Evolutionary conservation across 2,888 invertebrate genomes (phyloP).

Genomic region (Chorisops tibialis): DNA sequence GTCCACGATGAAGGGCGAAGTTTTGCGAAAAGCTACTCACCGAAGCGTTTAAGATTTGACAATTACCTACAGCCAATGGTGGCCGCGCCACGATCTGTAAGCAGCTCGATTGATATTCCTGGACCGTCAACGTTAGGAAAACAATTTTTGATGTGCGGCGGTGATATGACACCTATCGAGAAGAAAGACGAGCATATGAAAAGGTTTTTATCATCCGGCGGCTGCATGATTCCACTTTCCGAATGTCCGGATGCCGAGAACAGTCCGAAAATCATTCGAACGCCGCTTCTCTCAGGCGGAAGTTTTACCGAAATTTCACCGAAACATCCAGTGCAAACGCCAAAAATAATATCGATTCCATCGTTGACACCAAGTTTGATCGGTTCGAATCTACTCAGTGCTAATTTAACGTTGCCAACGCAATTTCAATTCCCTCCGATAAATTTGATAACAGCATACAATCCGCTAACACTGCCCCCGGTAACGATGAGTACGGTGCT

Average conservation of each 20-base stretch:
- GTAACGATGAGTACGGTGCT: slow-evolving; percentile 52
- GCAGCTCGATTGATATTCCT: background rate
- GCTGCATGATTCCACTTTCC: slow-evolving; percentile 61
- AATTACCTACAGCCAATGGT: slow-evolving; percentile 4
- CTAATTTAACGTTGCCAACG: slow-evolving; percentile 34
- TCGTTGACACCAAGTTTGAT: slow-evolving; percentile 58
- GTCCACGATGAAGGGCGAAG: slow-evolving; percentile 45
- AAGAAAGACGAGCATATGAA: slow-evolving; percentile 45
- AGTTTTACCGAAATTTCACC: slow-evolving; percentile 60
- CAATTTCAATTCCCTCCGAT: slow-evolving; percentile 66
- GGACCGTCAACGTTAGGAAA: background rate
- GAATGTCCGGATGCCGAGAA: slow-evolving; percentile 60
- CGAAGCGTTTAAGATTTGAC: slow-evolving; percentile 28
- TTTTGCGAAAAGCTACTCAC: slow-evolving; percentile 26
- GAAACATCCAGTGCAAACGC: slow-evolving; percentile 40
- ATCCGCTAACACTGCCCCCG: slow-evolving; percentile 64
- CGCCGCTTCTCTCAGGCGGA: slow-evolving; percentile 78
- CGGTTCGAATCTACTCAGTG: slow-evolving; percentile 40
- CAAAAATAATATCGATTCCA: slow-evolving; percentile 59
- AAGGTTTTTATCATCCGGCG: slow-evolving; percentile 48
- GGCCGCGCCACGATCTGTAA: background rate
- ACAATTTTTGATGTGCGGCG: slow-evolving; percentile 32
- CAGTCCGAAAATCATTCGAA: slow-evolving; percentile 72
- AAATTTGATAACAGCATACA: slow-evolving; percentile 67
- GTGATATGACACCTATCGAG: slow-evolving; percentile 35